These are phyloP conservation scores for Bucco capensis DNA, from an alignment of 2,113 vertebrate genomes.

Conservation along the genomic window DNA sequence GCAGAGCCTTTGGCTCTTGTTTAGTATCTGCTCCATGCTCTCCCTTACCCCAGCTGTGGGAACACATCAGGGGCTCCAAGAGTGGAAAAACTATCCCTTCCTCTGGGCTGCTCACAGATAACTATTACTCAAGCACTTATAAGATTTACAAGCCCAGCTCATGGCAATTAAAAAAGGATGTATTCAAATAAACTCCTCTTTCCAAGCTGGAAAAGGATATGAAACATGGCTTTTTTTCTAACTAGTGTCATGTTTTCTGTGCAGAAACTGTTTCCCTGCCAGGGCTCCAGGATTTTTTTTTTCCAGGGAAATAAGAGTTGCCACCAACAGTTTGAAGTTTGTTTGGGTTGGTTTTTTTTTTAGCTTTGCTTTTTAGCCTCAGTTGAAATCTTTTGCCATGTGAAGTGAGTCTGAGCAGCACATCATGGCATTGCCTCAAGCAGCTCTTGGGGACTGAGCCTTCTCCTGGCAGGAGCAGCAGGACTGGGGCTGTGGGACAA, in stretches of 20 bases:
- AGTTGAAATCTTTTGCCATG: background rate
- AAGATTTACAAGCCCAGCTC: constrained; percentile 69
- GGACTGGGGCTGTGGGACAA: background rate
- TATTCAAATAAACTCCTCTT: constrained; percentile 65
- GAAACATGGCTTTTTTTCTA: constrained; percentile 41
- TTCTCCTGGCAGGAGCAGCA: background rate
- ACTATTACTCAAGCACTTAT: constrained; percentile 60
- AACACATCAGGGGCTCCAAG: background rate
- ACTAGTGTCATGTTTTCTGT: constrained; percentile 50
- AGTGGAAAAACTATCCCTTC: constrained; percentile 49
- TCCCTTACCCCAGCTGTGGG: background rate
- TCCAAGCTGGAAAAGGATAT: constrained; percentile 58
- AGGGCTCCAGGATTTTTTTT: background rate
- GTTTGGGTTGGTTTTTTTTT: too few species aligned
- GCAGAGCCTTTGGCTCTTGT: background rate
- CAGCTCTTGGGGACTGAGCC: background rate
- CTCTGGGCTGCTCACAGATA: constrained; percentile 48
- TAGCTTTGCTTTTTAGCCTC: background rate
- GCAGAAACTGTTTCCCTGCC: constrained; percentile 31
- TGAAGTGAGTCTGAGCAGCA: background rate
- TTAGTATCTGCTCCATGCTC: background rate
- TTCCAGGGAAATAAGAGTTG: constrained; percentile 26
- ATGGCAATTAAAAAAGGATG: constrained; percentile 68
- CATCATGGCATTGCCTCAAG: too few species aligned
- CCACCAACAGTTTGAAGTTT: background rate